Base-by-base conservation (phyloP, 2,888 invertebrate species). In the Erebia epiphron region DNA sequence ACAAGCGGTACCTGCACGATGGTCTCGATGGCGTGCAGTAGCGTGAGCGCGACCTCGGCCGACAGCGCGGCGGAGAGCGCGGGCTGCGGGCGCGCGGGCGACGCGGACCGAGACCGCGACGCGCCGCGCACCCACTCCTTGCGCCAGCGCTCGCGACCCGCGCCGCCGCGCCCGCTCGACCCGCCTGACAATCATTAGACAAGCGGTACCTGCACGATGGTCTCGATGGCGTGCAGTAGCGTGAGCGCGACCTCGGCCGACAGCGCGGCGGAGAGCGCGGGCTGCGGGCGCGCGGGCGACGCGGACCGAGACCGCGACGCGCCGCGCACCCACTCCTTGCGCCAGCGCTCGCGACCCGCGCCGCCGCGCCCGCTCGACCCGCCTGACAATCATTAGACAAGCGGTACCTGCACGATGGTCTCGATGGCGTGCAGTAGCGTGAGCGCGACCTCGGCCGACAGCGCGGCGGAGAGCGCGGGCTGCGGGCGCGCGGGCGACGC, bases 241-340 rank as follows among this genome's bases (percentile, higher is more conserved):
- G 98, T 96, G 80, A 99, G 95, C 35, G 97, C 95, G 57, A 97
- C 96, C 92, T 99, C 99, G 0, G 98, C 97, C 0, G 98, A 96
- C 78, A 98, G 86, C 18, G 88, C 83, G 49, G 85, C 91, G 68
- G 88, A 76, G 8, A 91, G 88, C 8, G 82, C 86, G 71, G 87
- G 87, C 69, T 70, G 79, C 64, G 84, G 79, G 58, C 78, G 86
- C 57, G 84, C 80, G 69, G 86, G 82, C 50, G 78, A 78, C n/a
- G 78, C 68, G 73, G 76, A 76, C 41, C 80, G 81, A 26, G 77
- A 78, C 64, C 83, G 77, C 63, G 76, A 79, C 10, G 79, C 81
- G 1, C 87, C 86, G 1, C 90, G 85, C 76, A 83, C 85, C 87
- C 89, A 88, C 75, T 89, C 90, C 84, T 92, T 92, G 79, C 92